These are phyloP conservation scores for Clunio marinus DNA, from an alignment of 2,888 invertebrate species.

Conservation along the genomic window DNA sequence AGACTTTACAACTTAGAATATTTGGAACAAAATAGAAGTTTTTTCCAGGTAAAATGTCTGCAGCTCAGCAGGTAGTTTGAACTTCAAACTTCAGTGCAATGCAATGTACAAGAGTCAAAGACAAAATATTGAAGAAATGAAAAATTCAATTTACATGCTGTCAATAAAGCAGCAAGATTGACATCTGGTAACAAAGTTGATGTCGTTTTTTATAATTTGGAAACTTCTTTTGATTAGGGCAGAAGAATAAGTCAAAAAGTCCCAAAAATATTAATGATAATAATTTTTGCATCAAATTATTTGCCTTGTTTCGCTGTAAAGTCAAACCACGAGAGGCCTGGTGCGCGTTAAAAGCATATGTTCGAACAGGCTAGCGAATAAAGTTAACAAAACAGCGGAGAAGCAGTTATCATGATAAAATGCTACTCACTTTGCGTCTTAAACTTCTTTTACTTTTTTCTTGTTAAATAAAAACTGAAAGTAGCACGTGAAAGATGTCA, in stretches of 20 bases:
- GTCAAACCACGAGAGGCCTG: slow-evolving; percentile 2
- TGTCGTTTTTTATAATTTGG: background rate
- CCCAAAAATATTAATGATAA: slow-evolving; percentile 19
- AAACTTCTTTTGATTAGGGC: background rate
- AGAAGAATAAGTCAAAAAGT: background rate
- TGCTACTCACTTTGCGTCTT: slow-evolving; percentile 11
- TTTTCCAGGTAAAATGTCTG: background rate
- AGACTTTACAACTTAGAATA: background rate
- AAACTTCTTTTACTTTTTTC: background rate
- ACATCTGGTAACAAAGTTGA: background rate
- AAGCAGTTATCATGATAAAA: slow-evolving; percentile 1
- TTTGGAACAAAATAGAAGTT: background rate
- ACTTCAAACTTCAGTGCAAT: no score
- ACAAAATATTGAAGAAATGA: no score
- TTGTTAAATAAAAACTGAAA: background rate
- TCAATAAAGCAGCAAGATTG: no score
- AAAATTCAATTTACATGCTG: no score
- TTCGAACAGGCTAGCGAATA: background rate
- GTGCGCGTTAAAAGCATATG: slow-evolving; percentile 16
- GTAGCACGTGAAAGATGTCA: slow-evolving; percentile 34
- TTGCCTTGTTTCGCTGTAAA: background rate
- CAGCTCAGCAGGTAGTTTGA: background rate
- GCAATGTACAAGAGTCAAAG: no score
- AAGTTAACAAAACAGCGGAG: background rate
- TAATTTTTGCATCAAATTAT: slow-evolving; percentile 26